Conservation (phyloP, 2,113 vertebrate species). For the Xiphophorus hellerii region DNA sequence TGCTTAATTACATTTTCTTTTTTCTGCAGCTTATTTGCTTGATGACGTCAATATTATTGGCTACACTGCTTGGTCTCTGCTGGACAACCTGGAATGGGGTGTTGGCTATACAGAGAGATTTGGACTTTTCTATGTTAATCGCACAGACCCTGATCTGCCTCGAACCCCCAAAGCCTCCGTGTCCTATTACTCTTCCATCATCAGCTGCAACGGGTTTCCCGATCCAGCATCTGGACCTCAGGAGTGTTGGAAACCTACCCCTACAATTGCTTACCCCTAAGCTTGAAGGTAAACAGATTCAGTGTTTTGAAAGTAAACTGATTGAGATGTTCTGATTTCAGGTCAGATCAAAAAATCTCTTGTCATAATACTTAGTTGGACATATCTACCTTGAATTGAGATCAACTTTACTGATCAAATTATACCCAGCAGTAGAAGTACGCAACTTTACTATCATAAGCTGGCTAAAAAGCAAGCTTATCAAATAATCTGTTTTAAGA, state of each 20-base stretch:
- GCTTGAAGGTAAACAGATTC: background rate
- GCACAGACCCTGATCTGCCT: slow-evolving; percentile 80
- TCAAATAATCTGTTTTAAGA: no score
- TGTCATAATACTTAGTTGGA: no score
- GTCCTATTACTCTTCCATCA: slow-evolving; percentile 80
- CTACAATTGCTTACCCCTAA: slow-evolving; percentile 39
- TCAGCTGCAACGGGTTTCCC: slow-evolving; percentile 91
- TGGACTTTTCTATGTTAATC: slow-evolving; percentile 88
- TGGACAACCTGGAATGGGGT: slow-evolving; percentile 97
- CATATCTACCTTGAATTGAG: background rate
- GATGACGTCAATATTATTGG: slow-evolving; percentile 87
- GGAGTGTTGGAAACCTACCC: slow-evolving; percentile 77
- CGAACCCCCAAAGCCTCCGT: slow-evolving; percentile 86
- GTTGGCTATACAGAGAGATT: slow-evolving; percentile 89
- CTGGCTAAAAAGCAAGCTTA: no score
- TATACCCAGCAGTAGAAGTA: background rate
- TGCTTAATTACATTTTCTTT: background rate
- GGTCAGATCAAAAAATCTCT: no score
- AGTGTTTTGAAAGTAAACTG: background rate
- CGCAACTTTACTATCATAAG: no score
- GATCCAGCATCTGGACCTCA: slow-evolving; percentile 83
- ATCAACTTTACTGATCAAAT: background rate
- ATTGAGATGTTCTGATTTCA: no score
- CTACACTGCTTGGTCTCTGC: slow-evolving; percentile 90
- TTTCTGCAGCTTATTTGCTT: slow-evolving; percentile 76